Evolutionary conservation across 2,113 vertebrate species (phyloP).

Genomic region (Pelusios castaneus): DNA sequence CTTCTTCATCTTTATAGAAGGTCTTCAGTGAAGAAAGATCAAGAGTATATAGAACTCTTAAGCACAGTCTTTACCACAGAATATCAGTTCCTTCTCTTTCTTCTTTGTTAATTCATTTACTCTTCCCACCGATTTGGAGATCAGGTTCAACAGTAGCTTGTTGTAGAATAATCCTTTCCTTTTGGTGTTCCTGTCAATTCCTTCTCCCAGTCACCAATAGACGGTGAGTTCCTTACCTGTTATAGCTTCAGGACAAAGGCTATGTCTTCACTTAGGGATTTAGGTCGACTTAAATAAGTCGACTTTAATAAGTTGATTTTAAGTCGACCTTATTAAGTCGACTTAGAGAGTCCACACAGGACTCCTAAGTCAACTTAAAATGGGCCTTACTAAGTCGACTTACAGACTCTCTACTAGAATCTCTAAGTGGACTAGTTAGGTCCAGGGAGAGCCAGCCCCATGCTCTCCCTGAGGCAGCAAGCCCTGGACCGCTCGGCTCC

Average conservation of each 20-base stretch:
- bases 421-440: no score
- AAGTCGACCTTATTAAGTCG: no score
- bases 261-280: no score
- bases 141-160: background rate
- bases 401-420: no score
- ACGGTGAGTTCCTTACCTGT: conserved; percentile 19
- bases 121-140: background rate
- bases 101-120: background rate
- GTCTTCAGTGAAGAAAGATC: background rate
- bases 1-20: background rate
- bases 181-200: background rate
- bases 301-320: no score
- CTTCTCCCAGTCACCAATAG: conserved; percentile 28
- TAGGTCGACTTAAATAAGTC: no score
- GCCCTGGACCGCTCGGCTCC: no score
- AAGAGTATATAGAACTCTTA: background rate
- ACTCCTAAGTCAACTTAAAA: no score
- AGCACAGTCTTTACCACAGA: background rate
- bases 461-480: no score
- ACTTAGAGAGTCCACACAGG: no score
- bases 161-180: background rate
- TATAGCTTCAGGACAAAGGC: background rate
- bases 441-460: no score
- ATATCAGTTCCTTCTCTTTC: background rate
- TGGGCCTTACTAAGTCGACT: no score